Evolutionary conservation across 2,797 vertebrate genomes (phyloP).

Genomic region (Thunnus albacares): DNA sequence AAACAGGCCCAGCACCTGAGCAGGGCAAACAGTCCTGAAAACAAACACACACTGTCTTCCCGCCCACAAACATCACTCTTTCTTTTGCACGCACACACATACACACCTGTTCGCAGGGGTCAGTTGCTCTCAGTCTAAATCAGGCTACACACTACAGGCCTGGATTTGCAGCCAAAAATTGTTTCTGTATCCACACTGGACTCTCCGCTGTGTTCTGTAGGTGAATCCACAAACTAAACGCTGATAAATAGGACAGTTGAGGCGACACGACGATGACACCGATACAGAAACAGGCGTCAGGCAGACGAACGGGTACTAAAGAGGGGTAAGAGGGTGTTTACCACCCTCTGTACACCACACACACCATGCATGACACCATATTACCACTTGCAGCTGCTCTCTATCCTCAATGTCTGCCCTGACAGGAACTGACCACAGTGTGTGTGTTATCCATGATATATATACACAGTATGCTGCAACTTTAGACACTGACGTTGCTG

Average conservation of each 20-base stretch:
- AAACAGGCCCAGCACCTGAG: constrained; percentile 30
- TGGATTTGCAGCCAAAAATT: background rate
- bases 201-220: constrained; percentile 25
- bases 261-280: constrained; percentile 5
- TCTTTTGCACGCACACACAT: background rate
- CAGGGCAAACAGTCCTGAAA: constrained; percentile 37
- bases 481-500: constrained; percentile 54
- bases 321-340: constrained; percentile 70
- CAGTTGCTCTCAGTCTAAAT: constrained; percentile 11
- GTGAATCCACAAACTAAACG: constrained; percentile 38
- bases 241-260: constrained; percentile 2
- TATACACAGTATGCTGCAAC: constrained; percentile 64
- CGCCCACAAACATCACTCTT: background rate
- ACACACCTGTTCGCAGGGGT: constrained; percentile 22
- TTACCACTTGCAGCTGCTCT: constrained; percentile 79
- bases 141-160: background rate
- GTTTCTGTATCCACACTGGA: background rate
- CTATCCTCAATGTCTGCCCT: constrained; percentile 65
- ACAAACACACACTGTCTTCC: constrained; percentile 25
- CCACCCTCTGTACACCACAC: constrained; percentile 50
- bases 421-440: constrained; percentile 66
- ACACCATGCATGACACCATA: constrained; percentile 66
- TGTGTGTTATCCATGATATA: constrained; percentile 51
- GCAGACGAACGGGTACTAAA: constrained; percentile 62
- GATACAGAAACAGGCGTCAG: constrained; percentile 50